A percentile compares a stretch with the other conserved stretches of the same genome.
Conservation (phyloP, 2,113 vertebrate species). For the Ursus arctos region DNA sequence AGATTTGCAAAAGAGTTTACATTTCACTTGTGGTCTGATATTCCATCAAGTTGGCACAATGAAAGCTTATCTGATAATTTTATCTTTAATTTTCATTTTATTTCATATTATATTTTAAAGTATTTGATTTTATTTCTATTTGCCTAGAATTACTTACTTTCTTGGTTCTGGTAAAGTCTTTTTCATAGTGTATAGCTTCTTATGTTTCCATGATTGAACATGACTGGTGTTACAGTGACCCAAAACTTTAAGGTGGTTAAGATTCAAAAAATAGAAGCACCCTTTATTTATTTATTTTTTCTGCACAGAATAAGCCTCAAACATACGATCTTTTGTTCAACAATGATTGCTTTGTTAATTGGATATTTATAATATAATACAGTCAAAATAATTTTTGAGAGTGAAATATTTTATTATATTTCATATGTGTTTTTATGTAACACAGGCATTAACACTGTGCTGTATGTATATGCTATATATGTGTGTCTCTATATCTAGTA, state of each 20-base stretch:
- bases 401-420: background rate
- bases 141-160: slow-evolving; percentile 45
- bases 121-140: slow-evolving; percentile 45
- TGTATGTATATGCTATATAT: background rate
- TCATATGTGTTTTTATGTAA: slow-evolving; percentile 43
- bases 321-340: slow-evolving; percentile 2
- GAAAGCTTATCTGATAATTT: slow-evolving; percentile 38
- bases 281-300: slow-evolving; percentile 59
- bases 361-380: background rate
- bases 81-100: slow-evolving; percentile 14
- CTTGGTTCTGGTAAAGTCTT: background rate
- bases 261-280: slow-evolving; percentile 79
- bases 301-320: background rate
- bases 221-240: slow-evolving; percentile 75
- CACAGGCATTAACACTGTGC: background rate
- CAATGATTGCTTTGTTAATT: slow-evolving; percentile 33
- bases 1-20: slow-evolving; percentile 60
- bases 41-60: background rate
- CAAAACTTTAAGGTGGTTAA: slow-evolving; percentile 76
- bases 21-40: background rate
- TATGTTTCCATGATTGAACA: slow-evolving; percentile 68
- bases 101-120: background rate
- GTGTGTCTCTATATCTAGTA: background rate
- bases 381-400: slow-evolving; percentile 18
- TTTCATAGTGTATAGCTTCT: slow-evolving; percentile 47